These are phyloP conservation scores for Globodera ellingtonae DNA, from an alignment of 1,140 invertebrate species.

Conservation along the genomic window DNA sequence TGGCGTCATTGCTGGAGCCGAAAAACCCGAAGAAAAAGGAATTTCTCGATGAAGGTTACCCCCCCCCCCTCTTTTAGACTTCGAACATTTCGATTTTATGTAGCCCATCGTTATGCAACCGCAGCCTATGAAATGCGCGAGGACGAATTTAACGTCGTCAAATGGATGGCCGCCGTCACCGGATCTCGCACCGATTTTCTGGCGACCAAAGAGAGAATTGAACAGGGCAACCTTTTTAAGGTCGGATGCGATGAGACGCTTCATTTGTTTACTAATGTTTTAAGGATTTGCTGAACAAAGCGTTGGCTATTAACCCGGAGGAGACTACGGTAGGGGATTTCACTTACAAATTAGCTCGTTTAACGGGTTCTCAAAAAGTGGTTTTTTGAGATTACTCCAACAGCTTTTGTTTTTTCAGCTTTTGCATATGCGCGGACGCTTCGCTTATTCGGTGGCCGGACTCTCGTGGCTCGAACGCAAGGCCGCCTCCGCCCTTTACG, in stretches of 20 bases:
- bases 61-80: neutral
- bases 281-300: conserved; percentile 61
- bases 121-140: conserved; percentile 38
- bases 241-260: neutral
- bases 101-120: conserved; percentile 36
- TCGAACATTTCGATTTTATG: neutral
- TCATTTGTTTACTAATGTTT: neutral
- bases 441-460: conserved; percentile 63
- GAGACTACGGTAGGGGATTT: conserved; percentile 57
- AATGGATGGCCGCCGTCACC: conserved; percentile 55
- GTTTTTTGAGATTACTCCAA: neutral
- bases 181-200: conserved; percentile 53
- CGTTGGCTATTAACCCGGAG: conserved; percentile 65
- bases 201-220: conserved; percentile 67
- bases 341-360: neutral
- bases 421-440: conserved; percentile 66
- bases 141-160: conserved; percentile 51
- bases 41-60: conserved; percentile 30
- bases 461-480: conserved; percentile 67
- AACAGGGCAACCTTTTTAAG: conserved; percentile 64
- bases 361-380: neutral
- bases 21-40: conserved; percentile 37
- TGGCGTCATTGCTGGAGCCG: conserved; percentile 16
- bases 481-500: conserved; percentile 66
- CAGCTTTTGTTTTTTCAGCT: conserved; percentile 17